Conservation (phyloP, 1,140 invertebrate genomes). For the Scaptomyza montana region DNA sequence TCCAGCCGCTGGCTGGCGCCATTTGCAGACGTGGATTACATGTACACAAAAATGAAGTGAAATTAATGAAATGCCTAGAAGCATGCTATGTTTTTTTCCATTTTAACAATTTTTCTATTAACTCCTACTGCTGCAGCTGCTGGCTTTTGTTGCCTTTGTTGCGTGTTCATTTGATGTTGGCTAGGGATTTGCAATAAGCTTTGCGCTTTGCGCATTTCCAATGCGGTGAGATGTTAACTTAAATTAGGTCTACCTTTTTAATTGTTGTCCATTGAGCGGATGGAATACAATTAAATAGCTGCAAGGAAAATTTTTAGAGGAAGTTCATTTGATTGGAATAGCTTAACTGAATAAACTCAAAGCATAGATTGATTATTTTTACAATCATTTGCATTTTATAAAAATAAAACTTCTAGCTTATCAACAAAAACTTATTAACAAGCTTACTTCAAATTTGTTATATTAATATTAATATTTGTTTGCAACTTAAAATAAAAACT, state of each 20-base stretch:
- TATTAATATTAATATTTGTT: no score
- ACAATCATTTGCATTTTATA: no score
- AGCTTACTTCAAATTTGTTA: no score
- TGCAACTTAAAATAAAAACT: no score
- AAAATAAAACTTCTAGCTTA: no score
- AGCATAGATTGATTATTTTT: no score
- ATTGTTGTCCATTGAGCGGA: conserved; percentile 9
- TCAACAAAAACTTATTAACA: no score
- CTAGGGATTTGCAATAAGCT: conserved; percentile 6
- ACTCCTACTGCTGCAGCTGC: background rate
- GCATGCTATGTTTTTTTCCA: conserved; percentile 53
- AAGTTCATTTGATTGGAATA: no score
- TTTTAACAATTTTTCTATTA: conserved; percentile 1
- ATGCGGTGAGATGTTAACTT: conserved; percentile 23
- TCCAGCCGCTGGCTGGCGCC: background rate
- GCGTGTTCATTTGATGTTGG: conserved; percentile 18
- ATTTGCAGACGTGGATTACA: conserved; percentile 33
- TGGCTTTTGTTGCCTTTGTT: conserved; percentile 18
- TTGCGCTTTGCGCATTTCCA: background rate
- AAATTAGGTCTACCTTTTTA: conserved; percentile 39
- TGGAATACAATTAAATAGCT: background rate
- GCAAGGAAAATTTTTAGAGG: no score
- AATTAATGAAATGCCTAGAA: conserved; percentile 75
- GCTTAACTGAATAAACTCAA: no score
- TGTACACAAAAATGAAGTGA: conserved; percentile 62